A percentile compares a stretch with the other conserved stretches of the same genome.
phyloP scores from a whole-genome alignment of 2,888 invertebrate genomes.

The Cheiracanthium punctorium region DNA sequence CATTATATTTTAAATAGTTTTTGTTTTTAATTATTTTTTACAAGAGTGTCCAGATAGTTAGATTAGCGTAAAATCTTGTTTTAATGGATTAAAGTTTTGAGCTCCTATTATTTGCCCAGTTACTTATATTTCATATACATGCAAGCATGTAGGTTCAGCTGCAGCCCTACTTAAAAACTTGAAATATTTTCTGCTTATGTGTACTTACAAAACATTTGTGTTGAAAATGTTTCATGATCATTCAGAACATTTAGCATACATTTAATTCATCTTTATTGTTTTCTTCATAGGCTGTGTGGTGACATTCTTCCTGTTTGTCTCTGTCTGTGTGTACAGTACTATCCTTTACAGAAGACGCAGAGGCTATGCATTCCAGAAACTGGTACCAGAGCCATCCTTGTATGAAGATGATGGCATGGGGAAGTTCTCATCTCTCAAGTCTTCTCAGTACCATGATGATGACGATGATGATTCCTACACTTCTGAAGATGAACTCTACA shows the following conservation, averaged over 20 bases:
- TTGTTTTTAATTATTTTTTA: too few species aligned
- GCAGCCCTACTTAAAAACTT: too few species aligned
- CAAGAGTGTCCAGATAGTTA: too few species aligned
- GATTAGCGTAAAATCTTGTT: too few species aligned
- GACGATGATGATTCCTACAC: too few species aligned
- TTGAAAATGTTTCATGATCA: too few species aligned
- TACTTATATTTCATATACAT: too few species aligned
- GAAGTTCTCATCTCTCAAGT: slow-evolving; percentile 38
- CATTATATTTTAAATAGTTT: too few species aligned
- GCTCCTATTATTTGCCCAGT: not conserved
- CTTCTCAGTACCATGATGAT: slow-evolving; percentile 65
- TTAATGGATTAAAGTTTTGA: too few species aligned
- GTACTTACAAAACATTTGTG: too few species aligned
- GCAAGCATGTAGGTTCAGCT: too few species aligned
- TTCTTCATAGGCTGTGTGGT: slow-evolving; percentile 44
- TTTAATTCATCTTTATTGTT: not conserved
- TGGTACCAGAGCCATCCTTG: slow-evolving; percentile 61
- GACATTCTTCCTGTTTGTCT: slow-evolving; percentile 47
- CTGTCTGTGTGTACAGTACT: slow-evolving; percentile 63
- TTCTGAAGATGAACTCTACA: slow-evolving; percentile 72
- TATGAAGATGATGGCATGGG: slow-evolving; percentile 68
- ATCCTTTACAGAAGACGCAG: slow-evolving; percentile 42
- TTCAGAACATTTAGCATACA: not conserved
- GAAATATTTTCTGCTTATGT: too few species aligned
- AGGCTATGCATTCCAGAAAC: slow-evolving; percentile 64